These are phyloP conservation scores for Heliconius hortense DNA, from an alignment of 2,888 invertebrate genomes.

Conservation along the genomic window DNA sequence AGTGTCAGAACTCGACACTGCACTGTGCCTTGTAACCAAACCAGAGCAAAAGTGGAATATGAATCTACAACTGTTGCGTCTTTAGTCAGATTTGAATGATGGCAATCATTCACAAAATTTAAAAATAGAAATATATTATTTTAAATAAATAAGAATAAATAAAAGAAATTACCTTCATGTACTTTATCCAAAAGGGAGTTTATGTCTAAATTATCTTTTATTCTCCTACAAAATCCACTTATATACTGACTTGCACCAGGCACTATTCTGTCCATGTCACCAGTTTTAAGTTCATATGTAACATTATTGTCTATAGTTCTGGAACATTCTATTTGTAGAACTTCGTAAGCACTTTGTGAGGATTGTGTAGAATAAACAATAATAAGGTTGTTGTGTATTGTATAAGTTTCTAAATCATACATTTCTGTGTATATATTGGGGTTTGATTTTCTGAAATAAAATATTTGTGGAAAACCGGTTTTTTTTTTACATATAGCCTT, in stretches of 20 bases:
- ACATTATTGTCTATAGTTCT: conserved; percentile 57
- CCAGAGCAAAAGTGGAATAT: too few relatives aligned
- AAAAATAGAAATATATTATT: too few relatives aligned
- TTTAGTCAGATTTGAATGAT: too few relatives aligned
- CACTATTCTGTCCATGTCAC: conserved; percentile 62
- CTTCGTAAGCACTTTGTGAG: conserved; percentile 69
- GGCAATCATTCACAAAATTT: too few relatives aligned
- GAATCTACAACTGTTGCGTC: too few relatives aligned
- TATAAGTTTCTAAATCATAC: conserved; percentile 61
- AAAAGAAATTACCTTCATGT: conserved; percentile 64
- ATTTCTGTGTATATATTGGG: conserved; percentile 59
- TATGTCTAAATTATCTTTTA: conserved; percentile 68
- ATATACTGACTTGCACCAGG: conserved; percentile 69
- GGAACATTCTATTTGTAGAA: conserved; percentile 68
- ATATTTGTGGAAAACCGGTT: background rate
- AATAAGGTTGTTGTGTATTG: conserved; percentile 68
- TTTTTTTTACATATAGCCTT: background rate
- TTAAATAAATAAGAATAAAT: background rate
- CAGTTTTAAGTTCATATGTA: conserved; percentile 65
- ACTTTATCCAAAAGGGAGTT: conserved; percentile 72
- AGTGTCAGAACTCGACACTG: too few relatives aligned
- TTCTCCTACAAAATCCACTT: conserved; percentile 65
- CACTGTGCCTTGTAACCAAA: too few relatives aligned
- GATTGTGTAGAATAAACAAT: conserved; percentile 68
- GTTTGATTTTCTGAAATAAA: conserved; percentile 57